A percentile compares a stretch with the other conserved stretches of the same genome.
These are phyloP conservation scores for Zaprionus obscuricornis DNA, from an alignment of 2,888 invertebrate species.

Conservation along the genomic window DNA sequence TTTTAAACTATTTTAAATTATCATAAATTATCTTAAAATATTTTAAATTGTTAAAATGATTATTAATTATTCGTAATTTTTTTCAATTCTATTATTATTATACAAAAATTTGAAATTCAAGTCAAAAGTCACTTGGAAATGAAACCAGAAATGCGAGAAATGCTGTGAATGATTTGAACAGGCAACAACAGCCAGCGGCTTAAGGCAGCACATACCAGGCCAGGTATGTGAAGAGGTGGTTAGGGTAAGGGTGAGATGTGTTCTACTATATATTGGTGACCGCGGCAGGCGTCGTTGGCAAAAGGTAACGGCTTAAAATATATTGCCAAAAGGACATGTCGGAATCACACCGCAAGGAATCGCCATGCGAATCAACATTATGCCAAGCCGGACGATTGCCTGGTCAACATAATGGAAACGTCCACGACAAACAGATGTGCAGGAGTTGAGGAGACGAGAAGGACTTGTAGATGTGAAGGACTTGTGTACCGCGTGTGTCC, in stretches of 20 bases:
- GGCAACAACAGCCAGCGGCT: too few relatives aligned
- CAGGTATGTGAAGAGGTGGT: neutral
- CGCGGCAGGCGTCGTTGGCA: conserved; percentile 38
- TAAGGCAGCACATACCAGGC: neutral
- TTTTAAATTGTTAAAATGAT: too few relatives aligned
- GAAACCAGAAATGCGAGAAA: neutral
- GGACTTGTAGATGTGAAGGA: neutral
- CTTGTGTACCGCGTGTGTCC: neutral
- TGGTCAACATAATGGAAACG: conserved; percentile 69
- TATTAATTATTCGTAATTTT: too few relatives aligned
- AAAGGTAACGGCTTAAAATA: conserved; percentile 76
- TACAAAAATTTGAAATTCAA: neutral
- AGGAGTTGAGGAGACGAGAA: conserved; percentile 1
- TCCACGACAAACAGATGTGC: too few relatives aligned
- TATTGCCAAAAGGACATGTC: conserved; percentile 73
- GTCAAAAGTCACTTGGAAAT: neutral
- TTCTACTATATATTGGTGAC: conserved; percentile 59
- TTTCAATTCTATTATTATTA: too few relatives aligned
- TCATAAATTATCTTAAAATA: too few relatives aligned
- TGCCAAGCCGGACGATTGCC: conserved; percentile 59
- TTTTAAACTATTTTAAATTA: too few relatives aligned
- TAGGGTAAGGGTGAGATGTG: neutral
- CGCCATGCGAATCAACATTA: conserved; percentile 80
- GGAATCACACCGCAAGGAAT: conserved; percentile 83
- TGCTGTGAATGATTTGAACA: conserved; percentile 44